phyloP scores from a whole-genome alignment of 2,888 invertebrate genomes.

The Volucella bombylans region DNA sequence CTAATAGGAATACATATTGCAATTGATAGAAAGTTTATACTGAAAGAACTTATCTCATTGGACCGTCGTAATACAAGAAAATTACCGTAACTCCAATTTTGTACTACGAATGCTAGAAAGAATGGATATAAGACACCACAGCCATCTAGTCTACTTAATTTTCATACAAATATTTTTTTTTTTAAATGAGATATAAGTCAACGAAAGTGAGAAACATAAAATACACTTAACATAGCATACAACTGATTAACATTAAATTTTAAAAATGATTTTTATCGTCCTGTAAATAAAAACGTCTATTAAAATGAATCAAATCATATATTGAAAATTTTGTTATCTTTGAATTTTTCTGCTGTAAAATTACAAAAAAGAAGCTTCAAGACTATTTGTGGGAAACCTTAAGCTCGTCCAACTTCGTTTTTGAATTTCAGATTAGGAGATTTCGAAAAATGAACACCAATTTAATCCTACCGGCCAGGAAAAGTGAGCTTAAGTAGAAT shows the following conservation, averaged over 20 bases:
- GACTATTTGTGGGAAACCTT: not conserved
- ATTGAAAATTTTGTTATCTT: not conserved
- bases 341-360: not conserved
- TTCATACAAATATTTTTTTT: conserved; percentile 73
- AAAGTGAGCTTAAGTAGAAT: too few relatives aligned
- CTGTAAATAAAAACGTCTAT: conserved; percentile 69
- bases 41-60: conserved; percentile 24
- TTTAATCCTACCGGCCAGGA: conserved; percentile 7
- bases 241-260: not conserved
- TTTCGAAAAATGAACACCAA: not conserved
- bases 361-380: too few relatives aligned
- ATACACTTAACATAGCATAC: conserved; percentile 21
- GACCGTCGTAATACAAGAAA: conserved; percentile 44
- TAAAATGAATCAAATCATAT: conserved; percentile 5
- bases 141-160: conserved; percentile 72
- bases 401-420: not conserved
- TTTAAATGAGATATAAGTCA: conserved; percentile 69
- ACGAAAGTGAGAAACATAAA: conserved; percentile 50
- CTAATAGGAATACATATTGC: conserved; percentile 24
- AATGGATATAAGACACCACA: conserved; percentile 61
- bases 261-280: conserved; percentile 58
- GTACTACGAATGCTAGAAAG: conserved; percentile 36
- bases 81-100: conserved; percentile 61
- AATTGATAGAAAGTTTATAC: conserved; percentile 51
- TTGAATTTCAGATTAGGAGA: not conserved